Evolutionary conservation across 2,888 invertebrate genomes (phyloP).

Genomic region (Leptothorax acervorum): DNA sequence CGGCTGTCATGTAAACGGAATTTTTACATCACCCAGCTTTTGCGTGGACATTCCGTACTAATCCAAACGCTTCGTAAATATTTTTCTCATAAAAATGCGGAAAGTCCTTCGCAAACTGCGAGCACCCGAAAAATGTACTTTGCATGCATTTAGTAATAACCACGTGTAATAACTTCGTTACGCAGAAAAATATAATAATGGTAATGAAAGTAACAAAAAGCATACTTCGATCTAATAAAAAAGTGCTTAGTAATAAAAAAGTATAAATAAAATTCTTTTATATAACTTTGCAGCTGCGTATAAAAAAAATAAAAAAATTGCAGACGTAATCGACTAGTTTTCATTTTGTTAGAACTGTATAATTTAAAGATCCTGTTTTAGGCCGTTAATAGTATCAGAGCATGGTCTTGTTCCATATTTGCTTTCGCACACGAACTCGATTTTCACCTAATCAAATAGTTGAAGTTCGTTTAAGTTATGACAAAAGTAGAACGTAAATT

Average conservation of each 20-base stretch:
- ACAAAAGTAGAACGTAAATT: too few species aligned
- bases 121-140: constrained; percentile 22
- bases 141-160: constrained; percentile 4
- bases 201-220: not conserved
- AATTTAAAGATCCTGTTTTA: not conserved
- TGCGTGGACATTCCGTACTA: constrained; percentile 11
- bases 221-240: not conserved
- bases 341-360: not conserved
- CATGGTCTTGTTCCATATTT: not conserved
- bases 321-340: not conserved
- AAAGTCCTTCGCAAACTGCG: constrained; percentile 25
- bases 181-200: not conserved
- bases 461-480: too few species aligned
- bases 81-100: constrained; percentile 34
- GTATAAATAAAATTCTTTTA: not conserved
- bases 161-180: constrained; percentile 14
- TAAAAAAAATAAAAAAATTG: not conserved
- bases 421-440: not conserved
- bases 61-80: constrained; percentile 37
- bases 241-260: not conserved
- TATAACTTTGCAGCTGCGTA: not conserved
- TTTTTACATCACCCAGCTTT: constrained; percentile 35
- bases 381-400: not conserved
- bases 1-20: constrained; percentile 33
- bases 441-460: too few species aligned